Conservation (phyloP, 2,113 vertebrate genomes). For the Lophotis ruficrista region DNA sequence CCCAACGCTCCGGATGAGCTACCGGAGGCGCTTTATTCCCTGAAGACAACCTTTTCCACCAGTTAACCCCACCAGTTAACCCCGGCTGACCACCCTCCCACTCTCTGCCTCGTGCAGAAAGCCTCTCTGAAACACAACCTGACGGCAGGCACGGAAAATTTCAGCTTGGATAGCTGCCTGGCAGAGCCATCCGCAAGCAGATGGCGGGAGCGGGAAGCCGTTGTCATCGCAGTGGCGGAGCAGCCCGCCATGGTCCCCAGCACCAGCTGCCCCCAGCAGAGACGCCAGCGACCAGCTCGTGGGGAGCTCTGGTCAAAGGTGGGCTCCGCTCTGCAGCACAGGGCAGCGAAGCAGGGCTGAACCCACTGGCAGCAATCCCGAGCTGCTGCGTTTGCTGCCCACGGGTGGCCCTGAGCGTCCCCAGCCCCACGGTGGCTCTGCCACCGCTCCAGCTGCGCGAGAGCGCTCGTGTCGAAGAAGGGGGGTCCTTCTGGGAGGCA, state of each 20-base stretch:
- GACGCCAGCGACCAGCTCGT: neutral
- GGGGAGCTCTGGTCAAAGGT: neutral
- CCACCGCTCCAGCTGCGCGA: neutral
- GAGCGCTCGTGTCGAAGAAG: rapidly evolving
- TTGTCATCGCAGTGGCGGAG: neutral
- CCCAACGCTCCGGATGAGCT: neutral
- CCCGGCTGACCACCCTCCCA: rapidly evolving
- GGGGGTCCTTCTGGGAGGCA: neutral
- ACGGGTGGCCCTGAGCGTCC: neutral
- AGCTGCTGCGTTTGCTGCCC: neutral
- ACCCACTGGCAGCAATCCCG: rapidly evolving
- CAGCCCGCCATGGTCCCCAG: rapidly evolving
- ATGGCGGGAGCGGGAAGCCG: neutral
- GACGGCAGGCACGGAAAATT: neutral
- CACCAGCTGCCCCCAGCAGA: rapidly evolving
- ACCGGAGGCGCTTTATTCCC: neutral
- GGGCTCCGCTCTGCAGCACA: rapidly evolving
- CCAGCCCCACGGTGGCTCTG: neutral
- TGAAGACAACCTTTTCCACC: neutral
- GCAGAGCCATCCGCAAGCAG: neutral
- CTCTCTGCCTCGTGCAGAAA: rapidly evolving
- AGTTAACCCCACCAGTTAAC: rapidly evolving
- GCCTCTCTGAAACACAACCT: neutral
- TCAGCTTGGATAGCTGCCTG: neutral
- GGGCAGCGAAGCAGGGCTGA: rapidly evolving